Percentiles rank a stretch among this genome's conserved stretches.
Evolutionary conservation across 2,797 vertebrate species (phyloP).

Genomic region (Margarornis squamiger): DNA sequence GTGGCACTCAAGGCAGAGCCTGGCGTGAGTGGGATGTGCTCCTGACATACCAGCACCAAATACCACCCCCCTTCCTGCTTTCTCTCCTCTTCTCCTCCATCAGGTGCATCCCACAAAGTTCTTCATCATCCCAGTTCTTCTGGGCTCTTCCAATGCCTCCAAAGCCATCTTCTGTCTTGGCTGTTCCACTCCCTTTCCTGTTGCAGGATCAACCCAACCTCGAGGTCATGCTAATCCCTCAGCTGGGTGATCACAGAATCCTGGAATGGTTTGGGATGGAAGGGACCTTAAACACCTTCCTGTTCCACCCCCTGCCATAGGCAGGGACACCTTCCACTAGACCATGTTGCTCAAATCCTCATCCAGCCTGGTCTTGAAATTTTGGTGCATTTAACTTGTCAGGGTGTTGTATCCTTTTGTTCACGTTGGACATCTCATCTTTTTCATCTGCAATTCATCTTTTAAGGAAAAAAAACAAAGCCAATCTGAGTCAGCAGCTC

Average conservation of each 20-base stretch:
- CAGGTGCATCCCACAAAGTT: background rate
- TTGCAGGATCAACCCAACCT: background rate
- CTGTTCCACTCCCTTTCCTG: background rate
- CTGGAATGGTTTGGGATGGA: background rate
- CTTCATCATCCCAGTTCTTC: background rate
- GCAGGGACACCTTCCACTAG: background rate
- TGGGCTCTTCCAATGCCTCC: background rate
- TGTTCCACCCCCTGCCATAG: fast-evolving
- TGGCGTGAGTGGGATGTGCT: background rate
- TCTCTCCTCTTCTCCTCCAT: background rate
- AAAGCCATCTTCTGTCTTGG: too few relatives aligned
- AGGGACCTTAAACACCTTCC: background rate
- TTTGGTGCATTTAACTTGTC: background rate
- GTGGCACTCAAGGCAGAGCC: background rate
- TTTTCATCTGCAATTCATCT: background rate
- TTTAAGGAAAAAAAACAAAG: background rate
- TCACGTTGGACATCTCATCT: background rate
- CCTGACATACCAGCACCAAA: background rate
- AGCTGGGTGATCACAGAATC: too few relatives aligned
- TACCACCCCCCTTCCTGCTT: fast-evolving
- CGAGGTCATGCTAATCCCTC: background rate
- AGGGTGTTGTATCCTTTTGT: background rate
- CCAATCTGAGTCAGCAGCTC: background rate
- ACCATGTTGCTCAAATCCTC: background rate
- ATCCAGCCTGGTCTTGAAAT: background rate